Percentiles rank a stretch among this genome's conserved stretches.
Evolutionary conservation across 2,888 invertebrate species (phyloP).

Genomic region (Tortricodes alternella): DNA sequence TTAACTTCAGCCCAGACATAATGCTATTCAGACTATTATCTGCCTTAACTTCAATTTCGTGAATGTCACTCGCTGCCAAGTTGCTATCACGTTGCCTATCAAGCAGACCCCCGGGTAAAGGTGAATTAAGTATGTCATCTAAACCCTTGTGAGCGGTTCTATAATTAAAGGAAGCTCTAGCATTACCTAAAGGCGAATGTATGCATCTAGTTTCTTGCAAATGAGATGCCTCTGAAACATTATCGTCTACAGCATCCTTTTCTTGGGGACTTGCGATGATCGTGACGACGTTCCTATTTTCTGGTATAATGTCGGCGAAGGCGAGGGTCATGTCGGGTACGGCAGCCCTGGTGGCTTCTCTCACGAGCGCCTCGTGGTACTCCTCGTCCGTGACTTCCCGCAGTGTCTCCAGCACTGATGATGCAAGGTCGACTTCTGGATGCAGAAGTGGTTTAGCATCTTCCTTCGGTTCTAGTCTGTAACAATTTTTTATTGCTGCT

Average conservation of each 20-base stretch:
- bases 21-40: conserved; percentile 29
- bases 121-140: conserved; percentile 42
- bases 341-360: conserved; percentile 60
- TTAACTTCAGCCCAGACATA: conserved; percentile 35
- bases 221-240: conserved; percentile 54
- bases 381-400: conserved; percentile 70
- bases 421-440: conserved; percentile 71
- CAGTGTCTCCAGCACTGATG: conserved; percentile 68
- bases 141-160: conserved; percentile 37
- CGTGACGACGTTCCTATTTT: conserved; percentile 54
- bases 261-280: conserved; percentile 53
- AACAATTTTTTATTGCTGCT: conserved; percentile 33
- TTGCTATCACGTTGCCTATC: conserved; percentile 43
- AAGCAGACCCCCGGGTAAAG: conserved; percentile 37
- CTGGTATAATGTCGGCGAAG: conserved; percentile 41
- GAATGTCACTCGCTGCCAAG: conserved; percentile 52
- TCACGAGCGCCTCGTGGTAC: conserved; percentile 64
- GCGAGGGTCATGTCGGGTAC: conserved; percentile 34
- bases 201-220: conserved; percentile 53
- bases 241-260: conserved; percentile 41
- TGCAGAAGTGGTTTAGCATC: conserved; percentile 63
- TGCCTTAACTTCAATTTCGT: conserved; percentile 42
- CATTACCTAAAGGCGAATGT: conserved; percentile 42
- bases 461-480: conserved; percentile 52
- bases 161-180: conserved; percentile 33